Evolutionary conservation across 2,113 vertebrate genomes (phyloP), one percentile per base, ranked within the genome.

Genomic region (Scatophagus argus): DNA sequence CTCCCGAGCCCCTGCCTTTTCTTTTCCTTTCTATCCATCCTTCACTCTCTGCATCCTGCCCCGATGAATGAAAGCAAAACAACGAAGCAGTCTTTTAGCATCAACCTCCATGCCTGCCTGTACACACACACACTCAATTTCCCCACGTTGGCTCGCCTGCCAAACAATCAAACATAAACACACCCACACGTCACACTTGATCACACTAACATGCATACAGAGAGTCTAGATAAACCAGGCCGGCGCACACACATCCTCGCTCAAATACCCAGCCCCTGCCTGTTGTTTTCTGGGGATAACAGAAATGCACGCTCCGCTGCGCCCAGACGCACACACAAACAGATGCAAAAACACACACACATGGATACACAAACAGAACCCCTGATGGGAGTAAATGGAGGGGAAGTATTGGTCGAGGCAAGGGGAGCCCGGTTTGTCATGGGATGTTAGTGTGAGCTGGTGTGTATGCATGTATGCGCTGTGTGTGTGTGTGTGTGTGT

Each of bases 311-410:
- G 76, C 86, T 88, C 81, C 69, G 83, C 79, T 87, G 82, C 87
- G 85, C 86, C 72, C 64, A 84, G 61, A 77, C 65, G 8, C 81
- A 81, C 68, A 63, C 75, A 81, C 66, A 80, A 72, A 77, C 84
- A 84, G 61, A 92, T 79, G 66, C 81, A 87, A 60, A 90, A 69
- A 81, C 54, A 78, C 65, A 65, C 71, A 85, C 75, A 84, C 81
- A 60, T 8, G 4, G 52, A 66, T 62, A 82, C 82, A 90, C 83
- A 86, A 77, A 89, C 59, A 79, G 84, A 74, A 87, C 84, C 90
- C 91, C 87, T 69, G 86, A 72, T 86, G 89, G 63, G 90, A 85
- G 83, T 84, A 93, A 93, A 93, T 93, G 91, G 87, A 92, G 86
- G 89, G 89, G 92, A 93, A 92, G 84, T 84, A 89, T 89, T 89